Conservation (phyloP, 1,140 invertebrate species). For the Polypedilum pembai region DNA sequence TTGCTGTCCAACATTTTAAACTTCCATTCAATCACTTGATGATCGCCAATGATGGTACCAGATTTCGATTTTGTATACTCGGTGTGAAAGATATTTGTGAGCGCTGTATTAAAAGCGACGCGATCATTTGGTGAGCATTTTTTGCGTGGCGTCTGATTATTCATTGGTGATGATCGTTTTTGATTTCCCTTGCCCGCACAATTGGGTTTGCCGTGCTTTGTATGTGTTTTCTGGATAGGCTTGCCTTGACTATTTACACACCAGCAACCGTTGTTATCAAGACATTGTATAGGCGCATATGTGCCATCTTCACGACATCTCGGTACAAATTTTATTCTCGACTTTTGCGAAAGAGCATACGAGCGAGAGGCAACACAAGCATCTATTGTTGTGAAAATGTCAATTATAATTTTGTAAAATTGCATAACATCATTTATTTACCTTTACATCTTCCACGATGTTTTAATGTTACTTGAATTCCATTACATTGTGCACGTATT, state of each 20-base stretch:
- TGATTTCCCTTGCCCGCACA: conserved; percentile 50
- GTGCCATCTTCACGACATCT: conserved; percentile 71
- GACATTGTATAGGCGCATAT: conserved; percentile 77
- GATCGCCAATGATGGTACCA: conserved; percentile 34
- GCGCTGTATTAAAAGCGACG: conserved; percentile 67
- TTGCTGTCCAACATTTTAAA: conserved; percentile 73
- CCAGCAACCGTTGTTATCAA: conserved; percentile 59
- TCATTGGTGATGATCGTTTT: conserved; percentile 38
- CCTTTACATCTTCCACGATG: conserved; percentile 63
- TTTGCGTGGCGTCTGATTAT: conserved; percentile 31
- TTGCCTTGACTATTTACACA: conserved; percentile 75
- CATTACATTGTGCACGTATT: conserved; percentile 62
- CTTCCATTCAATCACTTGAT: conserved; percentile 73
- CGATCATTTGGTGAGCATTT: conserved; percentile 64
- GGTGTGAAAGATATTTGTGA: conserved; percentile 71
- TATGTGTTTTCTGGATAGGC: conserved; percentile 66
- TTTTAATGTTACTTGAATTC: conserved; percentile 56
- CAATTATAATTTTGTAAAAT: neutral
- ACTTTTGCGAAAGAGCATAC: conserved; percentile 37
- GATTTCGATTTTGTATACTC: conserved; percentile 56
- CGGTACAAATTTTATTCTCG: conserved; percentile 51
- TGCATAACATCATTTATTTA: conserved; percentile 44
- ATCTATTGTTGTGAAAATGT: conserved; percentile 33
- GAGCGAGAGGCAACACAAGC: conserved; percentile 37
- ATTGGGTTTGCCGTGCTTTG: conserved; percentile 57